Evolutionary conservation across 1,140 invertebrate genomes (phyloP).

Genomic region (Lethrus apterus): DNA sequence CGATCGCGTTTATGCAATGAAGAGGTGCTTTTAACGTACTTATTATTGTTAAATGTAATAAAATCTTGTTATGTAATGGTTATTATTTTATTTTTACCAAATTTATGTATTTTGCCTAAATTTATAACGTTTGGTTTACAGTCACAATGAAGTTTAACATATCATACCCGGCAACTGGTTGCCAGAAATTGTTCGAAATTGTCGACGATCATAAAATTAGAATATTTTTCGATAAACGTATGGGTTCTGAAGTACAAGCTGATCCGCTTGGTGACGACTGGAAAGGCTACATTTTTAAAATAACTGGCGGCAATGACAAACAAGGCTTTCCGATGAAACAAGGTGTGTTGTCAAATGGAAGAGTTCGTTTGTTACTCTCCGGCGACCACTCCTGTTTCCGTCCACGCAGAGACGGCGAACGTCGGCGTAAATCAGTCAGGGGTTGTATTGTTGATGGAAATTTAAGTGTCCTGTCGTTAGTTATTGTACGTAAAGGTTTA

Average conservation of each 20-base stretch:
- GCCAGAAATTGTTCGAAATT: constrained; percentile 95
- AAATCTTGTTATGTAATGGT: background rate
- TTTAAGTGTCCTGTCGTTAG: constrained; percentile 57
- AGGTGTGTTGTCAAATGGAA: constrained; percentile 37
- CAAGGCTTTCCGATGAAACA: constrained; percentile 98
- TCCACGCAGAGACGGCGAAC: constrained; percentile 58
- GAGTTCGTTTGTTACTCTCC: constrained; percentile 60
- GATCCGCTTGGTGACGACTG: constrained; percentile 94
- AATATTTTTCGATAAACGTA: constrained; percentile 96
- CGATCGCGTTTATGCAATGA: too few relatives aligned
- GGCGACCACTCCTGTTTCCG: constrained; percentile 67
- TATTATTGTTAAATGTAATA: background rate
- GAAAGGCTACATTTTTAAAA: constrained; percentile 93
- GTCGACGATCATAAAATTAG: constrained; percentile 94
- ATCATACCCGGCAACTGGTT: constrained; percentile 93
- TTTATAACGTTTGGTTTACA: constrained; percentile 1
- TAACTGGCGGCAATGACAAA: constrained; percentile 97
- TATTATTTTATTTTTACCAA: background rate
- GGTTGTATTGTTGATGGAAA: constrained; percentile 72
- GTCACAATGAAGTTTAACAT: constrained; percentile 75
- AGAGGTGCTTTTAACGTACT: too few relatives aligned
- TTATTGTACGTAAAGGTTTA: constrained; percentile 63
- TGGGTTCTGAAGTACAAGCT: constrained; percentile 89
- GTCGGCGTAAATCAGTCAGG: constrained; percentile 67
- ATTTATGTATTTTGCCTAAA: too few relatives aligned